These are phyloP conservation scores for Sebastes dallii DNA, from an alignment of 2,797 vertebrate species.

Conservation along the genomic window DNA sequence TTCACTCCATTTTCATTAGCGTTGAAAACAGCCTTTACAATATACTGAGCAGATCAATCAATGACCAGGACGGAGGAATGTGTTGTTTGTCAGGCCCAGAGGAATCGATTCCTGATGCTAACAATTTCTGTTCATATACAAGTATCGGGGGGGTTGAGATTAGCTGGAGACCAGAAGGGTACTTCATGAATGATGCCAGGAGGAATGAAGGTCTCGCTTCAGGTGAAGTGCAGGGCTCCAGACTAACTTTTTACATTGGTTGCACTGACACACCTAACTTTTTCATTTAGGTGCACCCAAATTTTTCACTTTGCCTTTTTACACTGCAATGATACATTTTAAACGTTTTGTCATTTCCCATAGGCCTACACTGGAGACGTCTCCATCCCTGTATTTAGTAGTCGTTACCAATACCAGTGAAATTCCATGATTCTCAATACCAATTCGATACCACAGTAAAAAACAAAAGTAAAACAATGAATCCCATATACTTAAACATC, in stretches of 20 bases:
- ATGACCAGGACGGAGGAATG: neutral
- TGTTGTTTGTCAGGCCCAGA: conserved; percentile 2
- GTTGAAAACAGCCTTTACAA: conserved; percentile 29
- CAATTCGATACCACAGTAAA: too few relatives aligned
- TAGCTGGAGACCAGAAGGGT: neutral
- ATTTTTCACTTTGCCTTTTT: too few relatives aligned
- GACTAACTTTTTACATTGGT: too few relatives aligned
- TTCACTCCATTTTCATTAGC: conserved; percentile 26
- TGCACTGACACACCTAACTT: too few relatives aligned
- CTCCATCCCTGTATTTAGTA: too few relatives aligned
- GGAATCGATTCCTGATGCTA: conserved; percentile 11
- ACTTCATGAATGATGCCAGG: neutral
- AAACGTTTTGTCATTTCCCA: too few relatives aligned
- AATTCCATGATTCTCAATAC: too few relatives aligned
- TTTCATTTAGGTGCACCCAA: too few relatives aligned
- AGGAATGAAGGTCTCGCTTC: conserved; percentile 6
- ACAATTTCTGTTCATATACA: conserved; percentile 11
- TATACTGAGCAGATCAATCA: conserved; percentile 24
- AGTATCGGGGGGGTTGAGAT: neutral
- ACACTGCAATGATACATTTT: too few relatives aligned
- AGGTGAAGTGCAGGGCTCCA: neutral
- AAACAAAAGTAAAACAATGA: too few relatives aligned
- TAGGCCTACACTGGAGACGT: rapidly evolving
- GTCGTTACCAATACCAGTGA: too few relatives aligned
- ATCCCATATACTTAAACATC: too few relatives aligned